Conservation (phyloP, 2,113 vertebrate species). For the Puma concolor region DNA sequence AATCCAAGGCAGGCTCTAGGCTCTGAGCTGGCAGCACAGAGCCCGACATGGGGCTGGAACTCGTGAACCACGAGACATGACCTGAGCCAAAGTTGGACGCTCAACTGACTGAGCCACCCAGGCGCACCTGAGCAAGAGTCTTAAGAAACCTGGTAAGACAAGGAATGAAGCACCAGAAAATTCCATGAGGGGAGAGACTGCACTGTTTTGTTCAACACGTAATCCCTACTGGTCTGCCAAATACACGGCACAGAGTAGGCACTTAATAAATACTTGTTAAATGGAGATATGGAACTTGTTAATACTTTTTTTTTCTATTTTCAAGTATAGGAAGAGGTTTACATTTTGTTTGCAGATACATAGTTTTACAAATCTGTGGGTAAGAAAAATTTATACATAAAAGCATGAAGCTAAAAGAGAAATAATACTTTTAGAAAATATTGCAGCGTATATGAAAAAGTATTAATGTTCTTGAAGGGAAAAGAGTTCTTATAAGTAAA, state of each 20-base stretch:
- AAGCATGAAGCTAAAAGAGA: constrained; percentile 30
- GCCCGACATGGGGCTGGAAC: no score
- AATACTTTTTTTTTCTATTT: not conserved
- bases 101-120: no score
- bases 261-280: not conserved
- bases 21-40: no score
- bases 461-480: not conserved
- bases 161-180: not conserved
- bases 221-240: not conserved
- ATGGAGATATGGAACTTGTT: not conserved
- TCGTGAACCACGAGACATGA: no score
- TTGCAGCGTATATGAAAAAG: not conserved
- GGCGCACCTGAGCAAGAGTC: not conserved
- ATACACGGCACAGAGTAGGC: not conserved
- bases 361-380: not conserved
- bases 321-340: not conserved
- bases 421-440: constrained; percentile 31
- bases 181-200: not conserved
- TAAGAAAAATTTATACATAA: not conserved
- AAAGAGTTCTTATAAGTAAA: constrained; percentile 17
- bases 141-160: not conserved
- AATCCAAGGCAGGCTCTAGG: no score
- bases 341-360: not conserved
- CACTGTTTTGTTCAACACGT: not conserved
- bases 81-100: no score